A percentile compares a stretch with the other conserved stretches of the same genome.
Evolutionary conservation across 2,797 vertebrate genomes (phyloP).

Genomic region (Brachyalestes nurse): DNA sequence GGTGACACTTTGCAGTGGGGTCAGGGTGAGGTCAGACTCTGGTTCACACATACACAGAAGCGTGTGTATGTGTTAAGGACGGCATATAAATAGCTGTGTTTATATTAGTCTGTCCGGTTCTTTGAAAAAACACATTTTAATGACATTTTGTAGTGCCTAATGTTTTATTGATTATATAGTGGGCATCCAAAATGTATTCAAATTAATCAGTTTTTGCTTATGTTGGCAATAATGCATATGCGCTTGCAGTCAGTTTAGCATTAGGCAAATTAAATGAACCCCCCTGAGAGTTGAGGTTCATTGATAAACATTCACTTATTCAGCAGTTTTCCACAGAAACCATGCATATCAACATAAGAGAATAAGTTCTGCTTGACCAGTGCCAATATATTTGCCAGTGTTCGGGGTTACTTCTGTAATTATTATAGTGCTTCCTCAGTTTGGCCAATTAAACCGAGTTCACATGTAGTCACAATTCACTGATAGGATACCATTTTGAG

Average conservation of each 20-base stretch:
- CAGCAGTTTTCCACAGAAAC: not conserved
- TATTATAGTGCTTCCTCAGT: not conserved
- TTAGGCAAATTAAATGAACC: not conserved
- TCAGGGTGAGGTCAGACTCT: conserved; percentile 29
- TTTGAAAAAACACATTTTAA: not conserved
- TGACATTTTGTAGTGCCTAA: not conserved
- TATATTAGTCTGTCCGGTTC: not conserved
- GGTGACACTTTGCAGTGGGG: conserved; percentile 22
- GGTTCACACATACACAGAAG: not conserved
- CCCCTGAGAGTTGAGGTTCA: not conserved
- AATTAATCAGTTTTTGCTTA: not conserved
- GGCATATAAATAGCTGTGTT: not conserved
- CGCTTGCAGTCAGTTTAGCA: not conserved
- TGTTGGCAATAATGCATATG: not conserved
- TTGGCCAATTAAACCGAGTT: not conserved
- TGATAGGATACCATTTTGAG: not conserved
- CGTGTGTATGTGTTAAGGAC: conserved; percentile 2
- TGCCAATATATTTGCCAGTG: not conserved
- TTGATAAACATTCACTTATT: not conserved
- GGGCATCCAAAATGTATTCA: not conserved
- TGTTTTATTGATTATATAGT: not conserved
- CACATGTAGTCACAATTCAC: not conserved
- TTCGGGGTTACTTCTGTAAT: not conserved
- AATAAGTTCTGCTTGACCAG: not conserved
- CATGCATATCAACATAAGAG: not conserved